These are phyloP conservation scores for Orgyia antiqua DNA, from an alignment of 2,888 invertebrate species.

Conservation along the genomic window DNA sequence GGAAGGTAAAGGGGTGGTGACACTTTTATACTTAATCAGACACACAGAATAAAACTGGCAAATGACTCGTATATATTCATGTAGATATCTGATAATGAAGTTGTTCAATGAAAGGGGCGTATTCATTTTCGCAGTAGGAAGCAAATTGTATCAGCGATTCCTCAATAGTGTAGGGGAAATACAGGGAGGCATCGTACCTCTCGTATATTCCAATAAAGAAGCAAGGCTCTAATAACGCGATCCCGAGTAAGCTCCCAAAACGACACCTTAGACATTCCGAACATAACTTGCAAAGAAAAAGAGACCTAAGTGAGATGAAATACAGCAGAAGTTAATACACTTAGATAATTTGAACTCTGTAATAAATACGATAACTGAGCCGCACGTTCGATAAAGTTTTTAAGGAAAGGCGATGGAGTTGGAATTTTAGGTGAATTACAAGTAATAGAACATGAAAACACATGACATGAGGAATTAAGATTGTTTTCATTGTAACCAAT, in stretches of 20 bases:
- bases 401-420: conserved; percentile 46
- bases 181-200: conserved; percentile 30
- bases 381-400: conserved; percentile 61
- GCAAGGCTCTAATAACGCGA: conserved; percentile 64
- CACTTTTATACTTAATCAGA: no score
- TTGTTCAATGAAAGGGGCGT: no score
- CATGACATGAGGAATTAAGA: no score
- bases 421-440: conserved; percentile 52
- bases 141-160: no score
- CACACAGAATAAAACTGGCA: no score
- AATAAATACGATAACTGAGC: conserved; percentile 58
- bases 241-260: conserved; percentile 62
- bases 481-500: no score
- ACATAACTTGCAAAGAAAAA: conserved; percentile 24
- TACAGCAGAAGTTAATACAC: conserved; percentile 21
- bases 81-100: no score
- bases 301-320: conserved; percentile 21
- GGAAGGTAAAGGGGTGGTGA: no score
- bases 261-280: conserved; percentile 55
- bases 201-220: conserved; percentile 69
- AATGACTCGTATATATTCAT: no score
- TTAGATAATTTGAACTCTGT: conserved; percentile 19
- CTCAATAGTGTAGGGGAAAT: conserved; percentile 6
- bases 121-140: no score
- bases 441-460: no score